A percentile compares a stretch with the other conserved stretches of the same genome.
These are phyloP conservation scores for Eucera pruinosa DNA, from an alignment of 2,888 invertebrate species.

Conservation along the genomic window DNA sequence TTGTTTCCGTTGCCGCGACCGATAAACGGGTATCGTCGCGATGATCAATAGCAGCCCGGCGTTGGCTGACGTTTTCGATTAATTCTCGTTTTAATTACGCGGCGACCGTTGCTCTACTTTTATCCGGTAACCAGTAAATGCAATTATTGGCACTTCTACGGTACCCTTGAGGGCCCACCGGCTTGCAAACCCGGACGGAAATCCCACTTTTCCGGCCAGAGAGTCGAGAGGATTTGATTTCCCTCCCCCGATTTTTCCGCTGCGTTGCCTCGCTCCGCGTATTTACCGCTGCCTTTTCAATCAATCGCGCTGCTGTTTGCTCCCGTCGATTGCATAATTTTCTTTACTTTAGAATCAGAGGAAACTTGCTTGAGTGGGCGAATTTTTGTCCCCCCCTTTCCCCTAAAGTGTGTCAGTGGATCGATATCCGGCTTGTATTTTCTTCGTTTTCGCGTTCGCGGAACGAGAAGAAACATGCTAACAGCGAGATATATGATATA, in stretches of 20 bases:
- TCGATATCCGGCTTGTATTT: too few relatives aligned
- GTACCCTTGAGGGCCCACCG: conserved; percentile 29
- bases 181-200: conserved; percentile 30
- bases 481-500: too few relatives aligned
- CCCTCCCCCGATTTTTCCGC: too few relatives aligned
- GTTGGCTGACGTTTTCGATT: conserved; percentile 56
- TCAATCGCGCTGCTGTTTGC: conserved; percentile 17
- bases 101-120: conserved; percentile 44
- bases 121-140: conserved; percentile 42
- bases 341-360: not conserved
- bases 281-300: conserved; percentile 22
- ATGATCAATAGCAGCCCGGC: conserved; percentile 45
- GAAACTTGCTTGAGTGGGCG: not conserved
- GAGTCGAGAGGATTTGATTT: conserved; percentile 7
- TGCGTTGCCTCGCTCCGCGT: not conserved
- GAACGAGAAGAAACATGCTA: too few relatives aligned
- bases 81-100: conserved; percentile 59
- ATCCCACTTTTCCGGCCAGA: conserved; percentile 21
- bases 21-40: conserved; percentile 50
- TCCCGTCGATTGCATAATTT: not conserved
- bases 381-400: too few relatives aligned
- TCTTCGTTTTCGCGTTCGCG: too few relatives aligned
- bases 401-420: too few relatives aligned
- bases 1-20: conserved; percentile 46
- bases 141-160: conserved; percentile 53